phyloP scores from a whole-genome alignment of 2,888 invertebrate genomes.

The Nemoura dubitans region DNA sequence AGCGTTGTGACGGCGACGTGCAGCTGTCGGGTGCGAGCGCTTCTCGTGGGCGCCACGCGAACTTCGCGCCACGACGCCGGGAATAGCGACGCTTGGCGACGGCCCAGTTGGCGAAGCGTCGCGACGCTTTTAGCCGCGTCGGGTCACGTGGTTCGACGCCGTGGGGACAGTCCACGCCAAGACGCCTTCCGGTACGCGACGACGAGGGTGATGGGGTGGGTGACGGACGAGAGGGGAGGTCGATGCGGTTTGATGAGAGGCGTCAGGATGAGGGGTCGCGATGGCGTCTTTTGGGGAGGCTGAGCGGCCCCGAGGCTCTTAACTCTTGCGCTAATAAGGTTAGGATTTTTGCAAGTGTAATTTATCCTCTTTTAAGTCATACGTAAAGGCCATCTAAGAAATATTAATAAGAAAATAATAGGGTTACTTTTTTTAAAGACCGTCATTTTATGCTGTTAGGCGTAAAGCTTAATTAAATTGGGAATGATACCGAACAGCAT shows the following conservation, averaged over 20 bases:
- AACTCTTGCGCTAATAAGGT: too few species aligned
- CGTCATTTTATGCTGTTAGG: too few species aligned
- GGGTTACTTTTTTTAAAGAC: too few species aligned
- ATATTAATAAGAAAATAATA: too few species aligned
- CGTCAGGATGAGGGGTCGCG: background rate
- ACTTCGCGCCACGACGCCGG: background rate
- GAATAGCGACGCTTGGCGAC: slow-evolving; percentile 2
- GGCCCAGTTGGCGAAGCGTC: background rate
- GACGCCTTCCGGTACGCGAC: background rate
- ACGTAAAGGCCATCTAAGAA: too few species aligned
- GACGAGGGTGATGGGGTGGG: background rate
- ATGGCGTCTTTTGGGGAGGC: background rate
- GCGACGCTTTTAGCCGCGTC: slow-evolving; percentile 12
- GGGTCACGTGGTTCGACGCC: background rate
- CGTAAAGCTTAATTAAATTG: too few species aligned
- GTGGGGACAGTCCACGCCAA: background rate
- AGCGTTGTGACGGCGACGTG: background rate
- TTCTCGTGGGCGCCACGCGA: background rate
- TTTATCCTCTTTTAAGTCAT: too few species aligned
- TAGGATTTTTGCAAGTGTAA: too few species aligned
- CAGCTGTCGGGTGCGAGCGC: background rate
- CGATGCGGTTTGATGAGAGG: background rate
- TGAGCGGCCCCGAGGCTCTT: too few species aligned
- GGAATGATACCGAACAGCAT: too few species aligned
- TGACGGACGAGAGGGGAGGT: background rate